phyloP scores from a whole-genome alignment of 2,888 invertebrate genomes.

The Steinernema scapterisci region DNA sequence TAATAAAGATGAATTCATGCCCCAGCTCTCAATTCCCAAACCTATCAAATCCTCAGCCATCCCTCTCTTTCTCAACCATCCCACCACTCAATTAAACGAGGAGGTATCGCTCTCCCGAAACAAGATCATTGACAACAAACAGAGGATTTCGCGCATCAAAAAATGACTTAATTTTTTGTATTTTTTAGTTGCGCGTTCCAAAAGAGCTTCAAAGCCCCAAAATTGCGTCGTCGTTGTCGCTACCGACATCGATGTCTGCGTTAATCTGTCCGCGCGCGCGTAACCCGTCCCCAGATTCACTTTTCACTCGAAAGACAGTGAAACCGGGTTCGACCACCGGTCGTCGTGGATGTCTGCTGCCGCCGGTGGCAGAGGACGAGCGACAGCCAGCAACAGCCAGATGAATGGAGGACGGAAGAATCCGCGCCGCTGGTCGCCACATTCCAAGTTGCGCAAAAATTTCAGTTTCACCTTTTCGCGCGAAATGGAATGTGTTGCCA shows the following conservation, averaged over 20 bases:
- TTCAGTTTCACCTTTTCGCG: slow-evolving; percentile 32
- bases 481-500: slow-evolving; percentile 29
- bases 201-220: neutral
- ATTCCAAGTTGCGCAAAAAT: slow-evolving; percentile 30
- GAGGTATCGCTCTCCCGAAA: no score
- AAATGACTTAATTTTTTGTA: neutral
- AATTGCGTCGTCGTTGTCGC: no score
- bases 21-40: no score
- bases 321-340: slow-evolving; percentile 24
- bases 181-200: neutral
- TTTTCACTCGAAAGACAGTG: neutral
- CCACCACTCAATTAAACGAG: no score
- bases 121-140: no score
- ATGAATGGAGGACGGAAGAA: no score
- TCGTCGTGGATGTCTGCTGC: neutral
- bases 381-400: no score
- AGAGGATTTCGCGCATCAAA: neutral
- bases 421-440: neutral
- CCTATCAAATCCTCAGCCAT: no score
- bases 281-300: neutral
- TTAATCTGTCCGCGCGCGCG: neutral
- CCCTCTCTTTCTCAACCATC: no score
- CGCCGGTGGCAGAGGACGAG: no score
- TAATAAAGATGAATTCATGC: no score
- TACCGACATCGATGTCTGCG: no score